Conservation (phyloP, 1,140 invertebrate genomes). For the Cyclina sinensis region DNA sequence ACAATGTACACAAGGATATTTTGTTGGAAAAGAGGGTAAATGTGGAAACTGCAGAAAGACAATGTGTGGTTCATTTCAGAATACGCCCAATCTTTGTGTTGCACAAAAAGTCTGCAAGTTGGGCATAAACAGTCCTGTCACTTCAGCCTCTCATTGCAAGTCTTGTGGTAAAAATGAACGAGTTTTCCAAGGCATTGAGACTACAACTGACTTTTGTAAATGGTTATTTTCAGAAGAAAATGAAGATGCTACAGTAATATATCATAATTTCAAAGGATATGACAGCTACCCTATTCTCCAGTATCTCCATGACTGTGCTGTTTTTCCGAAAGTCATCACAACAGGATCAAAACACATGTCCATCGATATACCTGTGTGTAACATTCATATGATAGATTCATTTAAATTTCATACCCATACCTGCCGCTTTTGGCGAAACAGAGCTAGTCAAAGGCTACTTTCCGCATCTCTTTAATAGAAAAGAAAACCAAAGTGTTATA, state of each 20-base stretch:
- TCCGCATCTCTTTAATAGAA: constrained; percentile 69
- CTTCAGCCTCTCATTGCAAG: not conserved
- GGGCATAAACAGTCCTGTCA: not conserved
- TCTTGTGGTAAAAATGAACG: not conserved
- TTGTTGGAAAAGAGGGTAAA: not conserved
- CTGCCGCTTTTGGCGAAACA: constrained; percentile 54
- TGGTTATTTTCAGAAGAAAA: constrained; percentile 67
- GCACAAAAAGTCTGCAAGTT: constrained; percentile 5
- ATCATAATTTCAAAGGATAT: constrained; percentile 66
- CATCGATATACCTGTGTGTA: constrained; percentile 39
- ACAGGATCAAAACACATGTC: constrained; percentile 66
- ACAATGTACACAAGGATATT: not conserved
- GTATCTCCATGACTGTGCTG: constrained; percentile 56
- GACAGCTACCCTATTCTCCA: constrained; percentile 58
- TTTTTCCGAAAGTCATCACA: constrained; percentile 63
- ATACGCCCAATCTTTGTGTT: constrained; percentile 24
- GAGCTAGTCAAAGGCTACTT: constrained; percentile 71
- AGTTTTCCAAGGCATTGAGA: constrained; percentile 5
- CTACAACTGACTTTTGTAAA: constrained; percentile 49
- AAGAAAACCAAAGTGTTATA: constrained; percentile 56
- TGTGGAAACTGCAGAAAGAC: constrained; percentile 27
- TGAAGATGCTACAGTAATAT: constrained; percentile 37
- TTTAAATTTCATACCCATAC: constrained; percentile 55
- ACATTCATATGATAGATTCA: constrained; percentile 36
- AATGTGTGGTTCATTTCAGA: constrained; percentile 27